Percentiles rank a stretch among this genome's conserved stretches.
Evolutionary conservation across 2,797 vertebrate species (phyloP).

Genomic region (Heteromormyrus szaboi): DNA sequence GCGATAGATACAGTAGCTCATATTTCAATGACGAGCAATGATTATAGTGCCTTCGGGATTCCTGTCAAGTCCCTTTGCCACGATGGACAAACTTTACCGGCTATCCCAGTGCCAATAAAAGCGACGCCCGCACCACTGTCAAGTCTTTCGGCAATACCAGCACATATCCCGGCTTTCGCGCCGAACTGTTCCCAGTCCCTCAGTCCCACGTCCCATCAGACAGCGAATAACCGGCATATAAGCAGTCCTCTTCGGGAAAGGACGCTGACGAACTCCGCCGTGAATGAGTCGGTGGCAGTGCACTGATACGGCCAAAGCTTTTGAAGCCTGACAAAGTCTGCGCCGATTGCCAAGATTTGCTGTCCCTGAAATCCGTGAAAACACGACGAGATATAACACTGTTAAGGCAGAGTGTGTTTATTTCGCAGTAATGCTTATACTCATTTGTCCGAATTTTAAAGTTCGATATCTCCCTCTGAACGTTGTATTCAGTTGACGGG

Average conservation of each 20-base stretch:
- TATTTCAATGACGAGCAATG: slow-evolving; percentile 63
- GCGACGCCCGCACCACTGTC: slow-evolving; percentile 62
- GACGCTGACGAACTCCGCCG: slow-evolving; percentile 62
- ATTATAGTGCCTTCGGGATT: slow-evolving; percentile 66
- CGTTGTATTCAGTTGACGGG: neutral
- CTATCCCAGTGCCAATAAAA: slow-evolving; percentile 73
- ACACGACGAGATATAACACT: neutral
- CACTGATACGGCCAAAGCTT: slow-evolving; percentile 54
- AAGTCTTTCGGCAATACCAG: slow-evolving; percentile 60
- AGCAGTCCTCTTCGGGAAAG: slow-evolving; percentile 70
- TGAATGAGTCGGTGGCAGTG: slow-evolving; percentile 67
- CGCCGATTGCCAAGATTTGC: neutral
- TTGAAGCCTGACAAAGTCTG: neutral
- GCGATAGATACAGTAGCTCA: slow-evolving; percentile 66
- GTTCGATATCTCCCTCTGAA: neutral
- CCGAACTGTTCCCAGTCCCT: slow-evolving; percentile 66
- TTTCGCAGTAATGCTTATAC: neutral
- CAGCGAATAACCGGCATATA: slow-evolving; percentile 58
- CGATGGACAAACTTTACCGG: slow-evolving; percentile 66
- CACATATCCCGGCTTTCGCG: slow-evolving; percentile 63
- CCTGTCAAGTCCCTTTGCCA: slow-evolving; percentile 71
- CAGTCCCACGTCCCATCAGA: slow-evolving; percentile 68
- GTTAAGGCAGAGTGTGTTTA: neutral
- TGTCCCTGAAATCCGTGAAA: neutral
- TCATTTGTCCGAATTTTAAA: neutral